phyloP scores from a whole-genome alignment of 1,140 invertebrate species.

The Heliconius eleuchia region DNA sequence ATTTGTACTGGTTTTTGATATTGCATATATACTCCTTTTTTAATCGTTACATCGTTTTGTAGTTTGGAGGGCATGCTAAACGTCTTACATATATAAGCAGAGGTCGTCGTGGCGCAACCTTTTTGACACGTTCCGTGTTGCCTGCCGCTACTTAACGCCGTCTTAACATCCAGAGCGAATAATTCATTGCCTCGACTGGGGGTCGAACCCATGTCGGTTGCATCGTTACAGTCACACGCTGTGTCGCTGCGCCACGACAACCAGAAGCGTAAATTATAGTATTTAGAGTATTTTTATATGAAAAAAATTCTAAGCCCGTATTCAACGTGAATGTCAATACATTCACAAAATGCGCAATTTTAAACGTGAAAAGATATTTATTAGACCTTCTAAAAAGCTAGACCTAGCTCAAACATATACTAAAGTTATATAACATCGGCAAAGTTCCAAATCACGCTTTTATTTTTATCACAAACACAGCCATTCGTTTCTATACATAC shows the following conservation, averaged over 20 bases:
- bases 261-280: neutral
- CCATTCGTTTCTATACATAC: neutral
- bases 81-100: too few species aligned
- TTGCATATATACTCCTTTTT: too few species aligned
- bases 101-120: too few species aligned
- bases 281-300: neutral
- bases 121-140: too few species aligned
- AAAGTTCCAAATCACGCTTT: slow-evolving; percentile 29
- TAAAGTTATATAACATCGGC: slow-evolving; percentile 21
- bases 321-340: neutral
- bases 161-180: neutral
- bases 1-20: too few species aligned
- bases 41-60: too few species aligned
- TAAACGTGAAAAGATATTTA: slow-evolving; percentile 10
- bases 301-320: neutral
- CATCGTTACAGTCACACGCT: too few species aligned
- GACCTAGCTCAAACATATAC: slow-evolving; percentile 23
- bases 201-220: too few species aligned
- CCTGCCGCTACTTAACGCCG: too few species aligned
- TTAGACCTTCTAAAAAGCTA: slow-evolving; percentile 16
- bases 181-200: neutral
- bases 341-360: neutral
- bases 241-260: too few species aligned
- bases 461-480: slow-evolving; percentile 23
- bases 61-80: too few species aligned